phyloP scores from a whole-genome alignment of 2,888 invertebrate genomes.

The Bursaphelenchus okinawaensis region DNA sequence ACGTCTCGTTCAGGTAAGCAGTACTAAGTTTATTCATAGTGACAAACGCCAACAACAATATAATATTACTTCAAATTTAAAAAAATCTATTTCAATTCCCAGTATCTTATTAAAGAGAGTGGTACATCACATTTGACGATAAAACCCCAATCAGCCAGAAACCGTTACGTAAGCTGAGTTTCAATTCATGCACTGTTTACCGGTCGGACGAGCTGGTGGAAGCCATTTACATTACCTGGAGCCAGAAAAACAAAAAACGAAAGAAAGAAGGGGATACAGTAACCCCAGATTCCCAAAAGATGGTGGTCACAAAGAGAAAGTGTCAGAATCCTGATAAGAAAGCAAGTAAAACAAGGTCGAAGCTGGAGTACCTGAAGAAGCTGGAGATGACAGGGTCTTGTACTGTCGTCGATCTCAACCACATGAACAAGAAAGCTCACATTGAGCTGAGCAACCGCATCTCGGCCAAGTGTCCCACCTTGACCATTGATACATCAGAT shows the following conservation, averaged over 20 bases:
- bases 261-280: neutral
- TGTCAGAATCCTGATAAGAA: neutral
- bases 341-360: neutral
- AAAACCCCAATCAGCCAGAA: slow-evolving; percentile 2
- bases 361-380: neutral
- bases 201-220: slow-evolving; percentile 1
- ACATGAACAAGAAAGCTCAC: slow-evolving; percentile 11
- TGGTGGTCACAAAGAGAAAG: neutral
- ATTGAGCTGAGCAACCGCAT: slow-evolving; percentile 15
- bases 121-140: neutral
- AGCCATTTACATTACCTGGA: slow-evolving; percentile 5
- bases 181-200: slow-evolving; percentile 10
- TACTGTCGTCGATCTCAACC: slow-evolving; percentile 8
- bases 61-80: neutral
- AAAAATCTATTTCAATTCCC: neutral
- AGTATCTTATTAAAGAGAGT: neutral
- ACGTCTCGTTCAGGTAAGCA: slow-evolving; percentile 15
- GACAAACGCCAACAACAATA: neutral
- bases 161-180: neutral
- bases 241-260: neutral
- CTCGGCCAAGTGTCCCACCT: neutral
- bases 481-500: neutral
- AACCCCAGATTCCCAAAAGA: neutral
- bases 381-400: slow-evolving; percentile 18
- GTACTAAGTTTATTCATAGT: neutral